These are phyloP conservation scores for Dendrolimus kikuchii DNA, from an alignment of 1,140 invertebrate species.

Conservation along the genomic window DNA sequence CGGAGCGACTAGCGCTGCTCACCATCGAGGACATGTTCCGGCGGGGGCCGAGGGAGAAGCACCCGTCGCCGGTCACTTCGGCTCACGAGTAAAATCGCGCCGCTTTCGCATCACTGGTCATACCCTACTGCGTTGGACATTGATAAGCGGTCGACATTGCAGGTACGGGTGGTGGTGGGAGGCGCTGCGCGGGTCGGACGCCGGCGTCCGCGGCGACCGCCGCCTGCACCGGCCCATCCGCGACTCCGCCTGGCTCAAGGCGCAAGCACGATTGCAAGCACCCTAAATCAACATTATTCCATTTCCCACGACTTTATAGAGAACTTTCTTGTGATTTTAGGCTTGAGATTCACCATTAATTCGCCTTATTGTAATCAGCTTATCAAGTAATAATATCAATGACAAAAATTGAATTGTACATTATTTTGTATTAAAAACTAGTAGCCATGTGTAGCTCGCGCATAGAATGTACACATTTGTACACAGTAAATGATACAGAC, in stretches of 20 bases:
- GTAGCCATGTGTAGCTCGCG: background rate
- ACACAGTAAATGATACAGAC: background rate
- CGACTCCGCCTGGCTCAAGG: slow-evolving; percentile 39
- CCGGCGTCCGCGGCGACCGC: slow-evolving; percentile 5
- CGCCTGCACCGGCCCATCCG: slow-evolving; percentile 30
- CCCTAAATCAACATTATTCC: slow-evolving; percentile 18
- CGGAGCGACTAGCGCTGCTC: slow-evolving; percentile 11
- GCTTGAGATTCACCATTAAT: background rate
- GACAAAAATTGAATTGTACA: too few species aligned
- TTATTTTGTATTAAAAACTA: too few species aligned
- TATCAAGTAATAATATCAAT: background rate
- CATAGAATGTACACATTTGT: background rate
- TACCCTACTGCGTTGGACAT: background rate
- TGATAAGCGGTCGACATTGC: background rate
- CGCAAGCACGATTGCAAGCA: slow-evolving; percentile 16
- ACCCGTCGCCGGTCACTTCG: slow-evolving; percentile 15
- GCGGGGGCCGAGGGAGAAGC: slow-evolving; percentile 22
- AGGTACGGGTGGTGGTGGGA: slow-evolving; percentile 45
- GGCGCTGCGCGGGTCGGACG: slow-evolving; percentile 2
- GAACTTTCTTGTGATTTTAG: background rate
- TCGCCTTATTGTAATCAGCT: background rate
- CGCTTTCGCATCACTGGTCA: background rate
- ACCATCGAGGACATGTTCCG: slow-evolving; percentile 16
- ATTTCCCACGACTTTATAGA: slow-evolving; percentile 6
- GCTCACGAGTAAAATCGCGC: slow-evolving; percentile 23